phyloP scores from a whole-genome alignment of 2,888 invertebrate genomes.

The Phania funesta region DNA sequence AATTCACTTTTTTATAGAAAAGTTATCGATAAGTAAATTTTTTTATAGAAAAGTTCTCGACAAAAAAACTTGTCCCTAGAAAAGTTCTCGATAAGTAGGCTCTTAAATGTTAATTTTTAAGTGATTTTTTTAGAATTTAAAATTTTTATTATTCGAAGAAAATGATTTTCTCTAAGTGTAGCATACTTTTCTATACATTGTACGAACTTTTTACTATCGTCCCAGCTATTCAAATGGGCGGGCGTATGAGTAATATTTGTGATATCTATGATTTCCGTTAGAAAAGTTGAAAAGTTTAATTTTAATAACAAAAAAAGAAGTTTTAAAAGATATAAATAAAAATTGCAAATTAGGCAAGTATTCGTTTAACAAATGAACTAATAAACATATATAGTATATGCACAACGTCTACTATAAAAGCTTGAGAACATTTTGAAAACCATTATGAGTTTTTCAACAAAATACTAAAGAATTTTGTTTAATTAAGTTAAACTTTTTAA shows the following conservation, averaged over 20 bases:
- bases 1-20: too few relatives aligned
- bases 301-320: constrained; percentile 27
- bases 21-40: too few relatives aligned
- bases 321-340: constrained; percentile 1
- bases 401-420: too few relatives aligned
- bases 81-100: too few relatives aligned
- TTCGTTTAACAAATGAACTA: neutral
- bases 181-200: neutral
- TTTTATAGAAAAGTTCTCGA: too few relatives aligned
- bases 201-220: constrained; percentile 14
- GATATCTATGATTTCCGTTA: constrained; percentile 67
- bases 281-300: constrained; percentile 55
- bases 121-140: too few relatives aligned
- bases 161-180: constrained; percentile 26
- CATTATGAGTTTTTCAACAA: neutral
- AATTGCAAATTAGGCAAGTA: constrained; percentile 2
- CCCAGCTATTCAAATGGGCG: constrained; percentile 60
- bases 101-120: too few relatives aligned
- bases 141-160: neutral
- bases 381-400: too few relatives aligned
- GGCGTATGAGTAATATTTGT: constrained; percentile 67
- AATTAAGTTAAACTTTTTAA: neutral
- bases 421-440: neutral
- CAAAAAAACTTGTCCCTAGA: too few relatives aligned
- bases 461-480: neutral